A percentile compares a stretch with the other conserved stretches of the same genome.
phyloP scores from a whole-genome alignment of 1,140 invertebrate genomes.

The Drosophila repleta region DNA sequence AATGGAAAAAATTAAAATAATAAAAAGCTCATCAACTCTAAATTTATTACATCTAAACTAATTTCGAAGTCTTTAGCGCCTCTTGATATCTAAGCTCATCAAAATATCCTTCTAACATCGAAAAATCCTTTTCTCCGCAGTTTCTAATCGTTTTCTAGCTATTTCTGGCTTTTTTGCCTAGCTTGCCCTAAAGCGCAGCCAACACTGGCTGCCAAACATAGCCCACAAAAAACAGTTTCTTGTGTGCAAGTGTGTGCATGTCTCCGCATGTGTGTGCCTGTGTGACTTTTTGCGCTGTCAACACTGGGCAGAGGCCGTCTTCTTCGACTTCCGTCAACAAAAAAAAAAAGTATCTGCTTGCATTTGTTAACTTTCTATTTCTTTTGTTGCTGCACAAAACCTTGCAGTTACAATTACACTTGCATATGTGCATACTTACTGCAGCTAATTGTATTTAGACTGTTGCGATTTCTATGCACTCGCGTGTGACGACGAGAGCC shows the following conservation, averaged over 20 bases:
- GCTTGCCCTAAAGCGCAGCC: too few species aligned
- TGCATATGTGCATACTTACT: slow-evolving; percentile 12
- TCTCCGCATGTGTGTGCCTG: slow-evolving; percentile 17
- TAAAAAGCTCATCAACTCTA: too few species aligned
- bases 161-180: too few species aligned
- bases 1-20: too few species aligned
- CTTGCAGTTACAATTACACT: slow-evolving; percentile 27
- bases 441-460: neutral
- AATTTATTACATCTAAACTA: too few species aligned
- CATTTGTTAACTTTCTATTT: slow-evolving; percentile 75
- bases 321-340: slow-evolving; percentile 77
- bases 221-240: slow-evolving; percentile 31
- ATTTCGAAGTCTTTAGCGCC: too few species aligned
- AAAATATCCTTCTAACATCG: too few species aligned
- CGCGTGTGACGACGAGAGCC: slow-evolving; percentile 24
- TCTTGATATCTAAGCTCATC: too few species aligned
- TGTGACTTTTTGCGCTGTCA: slow-evolving; percentile 33
- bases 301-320: slow-evolving; percentile 14
- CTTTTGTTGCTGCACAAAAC: slow-evolving; percentile 60
- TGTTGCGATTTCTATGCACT: slow-evolving; percentile 56
- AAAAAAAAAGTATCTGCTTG: slow-evolving; percentile 43
- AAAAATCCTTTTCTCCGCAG: too few species aligned
- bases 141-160: too few species aligned
- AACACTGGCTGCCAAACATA: slow-evolving; percentile 36
- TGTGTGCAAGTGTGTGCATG: slow-evolving; percentile 20